A percentile compares a stretch with the other conserved stretches of the same genome.
Evolutionary conservation across 2,888 invertebrate species (phyloP).

Genomic region (Neelides folsomi): DNA sequence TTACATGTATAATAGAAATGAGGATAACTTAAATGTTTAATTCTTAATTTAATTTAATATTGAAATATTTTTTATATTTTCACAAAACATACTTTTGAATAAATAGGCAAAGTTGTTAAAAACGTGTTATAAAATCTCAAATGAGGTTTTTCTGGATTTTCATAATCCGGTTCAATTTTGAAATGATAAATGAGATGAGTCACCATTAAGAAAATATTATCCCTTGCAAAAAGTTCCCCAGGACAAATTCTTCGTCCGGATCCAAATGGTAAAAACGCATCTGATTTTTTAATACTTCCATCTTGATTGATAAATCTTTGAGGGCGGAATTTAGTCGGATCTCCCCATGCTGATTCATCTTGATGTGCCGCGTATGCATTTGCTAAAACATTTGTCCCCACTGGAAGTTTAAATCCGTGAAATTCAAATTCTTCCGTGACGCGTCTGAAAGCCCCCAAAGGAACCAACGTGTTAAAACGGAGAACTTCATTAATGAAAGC

Average conservation of each 20-base stretch:
- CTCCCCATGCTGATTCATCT: conserved; percentile 18
- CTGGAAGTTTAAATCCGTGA: conserved; percentile 18
- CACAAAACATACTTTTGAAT: too few relatives aligned
- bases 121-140: too few relatives aligned
- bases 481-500: conserved; percentile 22
- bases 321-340: conserved; percentile 16
- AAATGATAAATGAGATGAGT: conserved; percentile 18
- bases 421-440: conserved; percentile 9
- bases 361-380: conserved; percentile 15
- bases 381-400: conserved; percentile 14
- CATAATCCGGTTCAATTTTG: conserved; percentile 5
- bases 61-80: too few relatives aligned
- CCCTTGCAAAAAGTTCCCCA: conserved; percentile 18
- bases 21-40: too few relatives aligned
- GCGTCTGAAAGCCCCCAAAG: conserved; percentile 12
- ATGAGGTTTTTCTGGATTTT: too few relatives aligned
- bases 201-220: conserved; percentile 20
- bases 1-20: too few relatives aligned
- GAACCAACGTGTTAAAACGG: conserved; percentile 13
- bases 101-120: too few relatives aligned
- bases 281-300: conserved; percentile 9
- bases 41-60: too few relatives aligned
- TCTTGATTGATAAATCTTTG: conserved; percentile 15
- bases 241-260: conserved; percentile 11
- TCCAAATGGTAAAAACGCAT: conserved; percentile 14